phyloP scores from a whole-genome alignment of 2,888 invertebrate genomes.

The Meiosimyza decipiens region DNA sequence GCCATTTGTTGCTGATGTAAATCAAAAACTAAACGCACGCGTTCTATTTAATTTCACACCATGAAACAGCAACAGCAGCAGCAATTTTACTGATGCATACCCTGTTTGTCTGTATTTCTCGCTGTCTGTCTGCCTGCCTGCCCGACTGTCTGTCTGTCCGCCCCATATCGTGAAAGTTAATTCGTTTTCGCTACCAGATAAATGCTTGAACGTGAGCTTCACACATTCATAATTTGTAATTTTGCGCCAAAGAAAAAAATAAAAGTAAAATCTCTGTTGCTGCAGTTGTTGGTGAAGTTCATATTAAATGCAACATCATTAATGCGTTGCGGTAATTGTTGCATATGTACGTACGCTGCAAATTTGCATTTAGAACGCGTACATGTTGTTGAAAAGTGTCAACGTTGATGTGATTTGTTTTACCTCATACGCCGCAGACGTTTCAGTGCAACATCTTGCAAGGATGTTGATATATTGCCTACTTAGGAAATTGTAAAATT shows the following conservation, averaged over 20 bases:
- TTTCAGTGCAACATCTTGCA: neutral
- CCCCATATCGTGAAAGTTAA: slow-evolving; percentile 45
- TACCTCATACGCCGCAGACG: neutral
- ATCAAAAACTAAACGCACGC: slow-evolving; percentile 30
- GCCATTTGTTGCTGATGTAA: slow-evolving; percentile 5
- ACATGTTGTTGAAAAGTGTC: slow-evolving; percentile 26
- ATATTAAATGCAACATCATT: too few species aligned
- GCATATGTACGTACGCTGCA: too few species aligned
- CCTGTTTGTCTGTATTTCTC: slow-evolving; percentile 20
- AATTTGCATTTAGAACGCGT: too few species aligned
- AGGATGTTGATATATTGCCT: neutral
- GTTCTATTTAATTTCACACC: slow-evolving; percentile 32
- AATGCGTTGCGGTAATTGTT: too few species aligned
- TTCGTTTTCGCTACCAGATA: slow-evolving; percentile 46
- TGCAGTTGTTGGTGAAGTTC: too few species aligned
- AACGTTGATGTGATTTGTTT: neutral
- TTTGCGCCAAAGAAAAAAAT: neutral
- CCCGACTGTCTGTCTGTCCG: slow-evolving; percentile 38
- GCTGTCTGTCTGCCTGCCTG: slow-evolving; percentile 8
- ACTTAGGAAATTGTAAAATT: slow-evolving; percentile 7
- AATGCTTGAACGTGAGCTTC: slow-evolving; percentile 44
- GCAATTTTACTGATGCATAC: neutral
- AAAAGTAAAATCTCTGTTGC: too few species aligned
- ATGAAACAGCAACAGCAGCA: slow-evolving; percentile 3
- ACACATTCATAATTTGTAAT: slow-evolving; percentile 36